A percentile compares a stretch with the other conserved stretches of the same genome.
Evolutionary conservation across 92 coral and sea anemone genomes (phyloP).

Genomic region (Palythoa caribaeorum): DNA sequence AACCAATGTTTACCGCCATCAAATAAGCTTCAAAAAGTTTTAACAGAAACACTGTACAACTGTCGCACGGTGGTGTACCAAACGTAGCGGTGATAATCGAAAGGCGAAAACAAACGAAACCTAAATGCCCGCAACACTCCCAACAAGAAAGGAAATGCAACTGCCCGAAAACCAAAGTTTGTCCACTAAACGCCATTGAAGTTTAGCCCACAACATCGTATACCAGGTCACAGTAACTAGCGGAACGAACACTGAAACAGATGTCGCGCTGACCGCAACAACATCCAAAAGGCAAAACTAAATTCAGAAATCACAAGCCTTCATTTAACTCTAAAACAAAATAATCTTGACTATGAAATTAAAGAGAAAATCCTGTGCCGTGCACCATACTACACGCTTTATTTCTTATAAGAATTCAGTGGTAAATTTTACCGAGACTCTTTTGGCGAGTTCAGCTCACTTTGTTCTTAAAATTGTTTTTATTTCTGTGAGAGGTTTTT

Average conservation of each 20-base stretch:
- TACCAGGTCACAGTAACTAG: constrained; percentile 55
- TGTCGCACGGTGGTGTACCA: constrained; percentile 26
- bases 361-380: too few species aligned
- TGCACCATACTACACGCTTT: too few species aligned
- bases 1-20: constrained; percentile 30
- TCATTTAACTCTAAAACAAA: too few species aligned
- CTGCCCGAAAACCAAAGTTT: constrained; percentile 44
- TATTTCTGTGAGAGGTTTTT: too few species aligned
- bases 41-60: constrained; percentile 31
- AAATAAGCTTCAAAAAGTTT: constrained; percentile 16
- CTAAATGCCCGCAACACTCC: constrained; percentile 11
- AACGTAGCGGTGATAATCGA: constrained; percentile 11
- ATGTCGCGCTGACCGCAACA: constrained; percentile 39
- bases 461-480: background rate
- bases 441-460: too few species aligned
- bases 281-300: background rate
- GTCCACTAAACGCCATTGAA: constrained; percentile 54
- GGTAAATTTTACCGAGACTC: too few species aligned
- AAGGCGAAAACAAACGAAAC: constrained; percentile 32
- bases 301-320: too few species aligned
- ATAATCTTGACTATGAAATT: too few species aligned
- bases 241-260: constrained; percentile 38
- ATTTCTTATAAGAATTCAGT: too few species aligned
- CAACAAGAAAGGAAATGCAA: constrained; percentile 33
- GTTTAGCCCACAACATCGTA: constrained; percentile 48